These are phyloP conservation scores for Diarsia rubi DNA, from an alignment of 2,888 invertebrate species.

Conservation along the genomic window DNA sequence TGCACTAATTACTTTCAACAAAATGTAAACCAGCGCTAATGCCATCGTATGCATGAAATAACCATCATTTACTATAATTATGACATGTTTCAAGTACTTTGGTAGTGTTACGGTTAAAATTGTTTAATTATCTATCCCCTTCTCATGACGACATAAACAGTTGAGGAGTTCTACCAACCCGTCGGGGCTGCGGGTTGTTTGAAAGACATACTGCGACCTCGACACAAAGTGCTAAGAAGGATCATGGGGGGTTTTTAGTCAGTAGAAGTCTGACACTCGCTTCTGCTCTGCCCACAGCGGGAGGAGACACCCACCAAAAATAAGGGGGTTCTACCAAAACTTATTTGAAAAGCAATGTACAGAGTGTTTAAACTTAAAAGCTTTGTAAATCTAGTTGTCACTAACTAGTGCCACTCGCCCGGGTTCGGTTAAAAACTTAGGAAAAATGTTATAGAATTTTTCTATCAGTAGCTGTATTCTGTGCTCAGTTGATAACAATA, in stretches of 20 bases:
- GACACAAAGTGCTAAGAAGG: too few species aligned
- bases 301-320: too few species aligned
- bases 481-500: neutral
- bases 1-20: slow-evolving; percentile 24
- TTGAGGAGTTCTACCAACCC: neutral
- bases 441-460: neutral
- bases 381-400: neutral
- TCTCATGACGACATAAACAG: neutral
- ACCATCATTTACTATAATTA: slow-evolving; percentile 26
- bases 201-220: too few species aligned
- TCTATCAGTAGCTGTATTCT: neutral
- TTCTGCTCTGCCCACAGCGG: too few species aligned
- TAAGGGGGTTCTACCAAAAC: too few species aligned
- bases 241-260: too few species aligned
- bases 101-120: slow-evolving; percentile 12
- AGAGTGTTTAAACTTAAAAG: neutral
- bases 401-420: too few species aligned
- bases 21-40: slow-evolving; percentile 31
- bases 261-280: too few species aligned
- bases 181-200: too few species aligned
- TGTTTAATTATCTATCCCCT: neutral
- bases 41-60: slow-evolving; percentile 35
- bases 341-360: neutral
- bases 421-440: neutral
- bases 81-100: slow-evolving; percentile 10